Evolutionary conservation across 2,113 vertebrate species (phyloP), one percentile per base, ranked within the genome.

Genomic region (Taxidea taxus): DNA sequence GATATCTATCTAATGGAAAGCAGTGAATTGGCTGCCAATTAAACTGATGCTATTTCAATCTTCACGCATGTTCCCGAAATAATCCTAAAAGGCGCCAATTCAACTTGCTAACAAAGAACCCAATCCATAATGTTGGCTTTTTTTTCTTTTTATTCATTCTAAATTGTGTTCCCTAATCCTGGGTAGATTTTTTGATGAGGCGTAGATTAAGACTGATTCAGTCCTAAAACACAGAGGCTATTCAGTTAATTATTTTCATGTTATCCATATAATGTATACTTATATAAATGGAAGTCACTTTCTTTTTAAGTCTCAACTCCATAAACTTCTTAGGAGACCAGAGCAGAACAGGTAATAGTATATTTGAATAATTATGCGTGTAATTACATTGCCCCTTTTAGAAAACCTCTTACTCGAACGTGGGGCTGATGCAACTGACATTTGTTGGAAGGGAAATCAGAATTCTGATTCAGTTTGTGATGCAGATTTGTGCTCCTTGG

Each of bases 51-150:
- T 90, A 23, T 88, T 98, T 97, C 94, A 62, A 3, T 96, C 91
- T 64, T 6, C 27, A 84, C 88, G 13, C 47, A 81, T 60, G 34
- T 56, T 92, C 81, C 94, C 47, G 56, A 82, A 97, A 97, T 97
- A 98, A 97, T 94, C 64, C 37, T 80, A 14, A 94, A 89, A 95
- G 68, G 49, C 9, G 68, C 86, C 90, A 80, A 20, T 93, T 98
- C 90, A 93, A 15, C 13, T 95, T 70, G 47, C 42, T 92, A 86
- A 94, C 75, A 94, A 54, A 98, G 62, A 93, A 96, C 3, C 11
- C 23, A 49, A 96, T 82, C 90, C 34, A 68, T 75, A 62, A 29
- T 56, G 29, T 64, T 93, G 31, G 31, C 10, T 92, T 96, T 93
- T 58, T 75, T 70, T 75, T 72, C 0, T 58, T 96, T 97, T 97